phyloP scores from a whole-genome alignment of 2,113 vertebrate species.

The Gobiocypris rarus region DNA sequence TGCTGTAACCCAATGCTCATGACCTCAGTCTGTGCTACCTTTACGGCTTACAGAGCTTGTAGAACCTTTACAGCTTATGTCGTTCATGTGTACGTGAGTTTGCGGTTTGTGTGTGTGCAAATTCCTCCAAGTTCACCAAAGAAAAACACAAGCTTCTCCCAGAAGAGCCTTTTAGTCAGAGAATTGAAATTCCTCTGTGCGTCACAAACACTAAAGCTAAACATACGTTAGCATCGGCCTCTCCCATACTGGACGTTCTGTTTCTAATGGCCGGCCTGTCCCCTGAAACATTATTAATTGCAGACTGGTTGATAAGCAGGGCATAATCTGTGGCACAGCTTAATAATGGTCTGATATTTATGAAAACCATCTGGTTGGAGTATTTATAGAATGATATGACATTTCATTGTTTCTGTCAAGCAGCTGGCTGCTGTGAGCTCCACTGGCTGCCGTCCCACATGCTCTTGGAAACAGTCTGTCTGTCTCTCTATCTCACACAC shows the following conservation, averaged over 20 bases:
- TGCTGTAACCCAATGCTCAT: slow-evolving; percentile 28
- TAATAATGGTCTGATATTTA: slow-evolving; percentile 73
- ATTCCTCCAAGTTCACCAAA: slow-evolving; percentile 51
- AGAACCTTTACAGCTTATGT: slow-evolving; percentile 22
- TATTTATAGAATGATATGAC: slow-evolving; percentile 81
- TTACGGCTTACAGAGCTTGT: slow-evolving; percentile 23
- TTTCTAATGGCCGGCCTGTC: slow-evolving; percentile 39
- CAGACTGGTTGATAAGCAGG: slow-evolving; percentile 61
- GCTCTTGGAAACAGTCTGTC: slow-evolving; percentile 60
- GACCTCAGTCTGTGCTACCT: slow-evolving; percentile 34
- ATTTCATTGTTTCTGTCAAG: slow-evolving; percentile 78
- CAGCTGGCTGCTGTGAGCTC: slow-evolving; percentile 75
- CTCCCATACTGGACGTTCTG: slow-evolving; percentile 33
- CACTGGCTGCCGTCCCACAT: slow-evolving; percentile 71
- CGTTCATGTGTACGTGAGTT: background rate
- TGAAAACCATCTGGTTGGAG: slow-evolving; percentile 71
- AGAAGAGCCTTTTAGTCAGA: slow-evolving; percentile 16
- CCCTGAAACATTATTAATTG: slow-evolving; percentile 58
- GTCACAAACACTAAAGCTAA: slow-evolving; percentile 56
- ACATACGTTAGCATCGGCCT: slow-evolving; percentile 53
- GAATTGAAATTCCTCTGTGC: slow-evolving; percentile 54
- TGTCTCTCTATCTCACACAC: slow-evolving; percentile 30
- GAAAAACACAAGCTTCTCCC: slow-evolving; percentile 59
- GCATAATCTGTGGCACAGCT: slow-evolving; percentile 65
- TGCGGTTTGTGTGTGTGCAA: slow-evolving; percentile 16